Percentiles rank a stretch among this genome's conserved stretches.
These are phyloP conservation scores for Paragorgia papillata DNA, from an alignment of 92 coral and sea anemone species.

Conservation along the genomic window DNA sequence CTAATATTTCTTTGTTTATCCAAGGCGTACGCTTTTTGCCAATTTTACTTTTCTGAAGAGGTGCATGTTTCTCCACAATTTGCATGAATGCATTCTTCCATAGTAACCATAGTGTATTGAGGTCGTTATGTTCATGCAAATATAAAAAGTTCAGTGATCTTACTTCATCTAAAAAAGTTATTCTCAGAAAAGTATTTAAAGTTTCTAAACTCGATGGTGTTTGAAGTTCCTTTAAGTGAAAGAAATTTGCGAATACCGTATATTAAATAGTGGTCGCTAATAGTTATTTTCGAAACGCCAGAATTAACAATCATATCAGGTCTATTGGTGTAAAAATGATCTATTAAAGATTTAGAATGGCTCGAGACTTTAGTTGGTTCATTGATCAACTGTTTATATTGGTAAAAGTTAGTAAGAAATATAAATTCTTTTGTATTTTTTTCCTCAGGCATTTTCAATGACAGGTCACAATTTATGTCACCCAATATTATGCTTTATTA, in stretches of 20 bases:
- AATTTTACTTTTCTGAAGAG: constrained; percentile 45
- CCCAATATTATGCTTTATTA: constrained; percentile 55
- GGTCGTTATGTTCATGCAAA: not conserved
- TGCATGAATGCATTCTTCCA: constrained; percentile 56
- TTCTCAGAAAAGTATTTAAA: constrained; percentile 40
- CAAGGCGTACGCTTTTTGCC: constrained; percentile 58
- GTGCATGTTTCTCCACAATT: constrained; percentile 53
- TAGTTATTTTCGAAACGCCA: constrained; percentile 51
- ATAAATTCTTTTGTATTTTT: not conserved
- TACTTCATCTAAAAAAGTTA: not conserved
- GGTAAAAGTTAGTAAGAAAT: constrained; percentile 9
- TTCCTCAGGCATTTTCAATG: constrained; percentile 31
- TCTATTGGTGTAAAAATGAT: constrained; percentile 51
- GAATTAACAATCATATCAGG: constrained; percentile 38
- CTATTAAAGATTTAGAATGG: constrained; percentile 44
- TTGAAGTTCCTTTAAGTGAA: constrained; percentile 46
- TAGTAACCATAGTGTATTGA: constrained; percentile 5
- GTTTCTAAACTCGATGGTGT: constrained; percentile 45
- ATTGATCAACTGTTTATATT: constrained; percentile 34
- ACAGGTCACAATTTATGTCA: constrained; percentile 53
- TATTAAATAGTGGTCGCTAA: constrained; percentile 53
- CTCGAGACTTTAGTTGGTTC: constrained; percentile 62
- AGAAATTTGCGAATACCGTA: constrained; percentile 55
- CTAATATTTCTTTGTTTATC: constrained; percentile 40
- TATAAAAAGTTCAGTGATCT: not conserved